Evolutionary conservation across 2,797 vertebrate species (phyloP), one percentile per base, ranked within the genome.

Genomic region (Microctenopoma stevenorrisi): DNA sequence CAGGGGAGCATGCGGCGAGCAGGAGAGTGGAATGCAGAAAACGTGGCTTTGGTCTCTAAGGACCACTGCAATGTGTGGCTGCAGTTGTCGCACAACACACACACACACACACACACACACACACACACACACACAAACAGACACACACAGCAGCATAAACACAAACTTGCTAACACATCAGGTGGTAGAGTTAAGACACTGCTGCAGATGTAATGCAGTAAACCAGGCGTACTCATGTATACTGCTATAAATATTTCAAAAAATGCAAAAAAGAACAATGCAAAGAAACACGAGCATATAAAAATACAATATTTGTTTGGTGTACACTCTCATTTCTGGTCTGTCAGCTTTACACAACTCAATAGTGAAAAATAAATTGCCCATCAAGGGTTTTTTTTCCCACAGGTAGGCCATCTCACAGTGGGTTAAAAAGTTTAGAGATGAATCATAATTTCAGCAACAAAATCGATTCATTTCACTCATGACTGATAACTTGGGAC

Each of bases 131-230:
- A 56, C 67, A 54, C 38, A 18, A 37, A 54, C 38, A 18, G 42
- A 69, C 16, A 40, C 25, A 5, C 12, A 28, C 43, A 62, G 70
- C 46, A 18, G 37, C 11, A 25, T 59, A 40, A 74, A 72, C 51
- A 51, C 46, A 42, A 52, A 70, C 53, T 55, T 61, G 57, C 68
- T 61, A 70, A 42, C 49, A 47, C 64, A 51, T 59, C 28, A 56
- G 70, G 72, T 49, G 64, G 48, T n/a, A 22, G 68, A 61, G 65
- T 42, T 37, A 56, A 43, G 72, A 68, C 50, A 55, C 67, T 77
- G 72, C 85, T 79, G 86, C 85, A 86, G 82, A 85, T 65, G 64
- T 55, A 68, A 78, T 83, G 86, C 86, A 82, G 81, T 61, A 79
- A 38, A 59, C 68, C 50, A 68, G 47, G 0, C 61, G 68, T 4